Evolutionary conservation across 2,888 invertebrate species (phyloP), one percentile per base, ranked within the genome.

Genomic region (Phalera bucephala): DNA sequence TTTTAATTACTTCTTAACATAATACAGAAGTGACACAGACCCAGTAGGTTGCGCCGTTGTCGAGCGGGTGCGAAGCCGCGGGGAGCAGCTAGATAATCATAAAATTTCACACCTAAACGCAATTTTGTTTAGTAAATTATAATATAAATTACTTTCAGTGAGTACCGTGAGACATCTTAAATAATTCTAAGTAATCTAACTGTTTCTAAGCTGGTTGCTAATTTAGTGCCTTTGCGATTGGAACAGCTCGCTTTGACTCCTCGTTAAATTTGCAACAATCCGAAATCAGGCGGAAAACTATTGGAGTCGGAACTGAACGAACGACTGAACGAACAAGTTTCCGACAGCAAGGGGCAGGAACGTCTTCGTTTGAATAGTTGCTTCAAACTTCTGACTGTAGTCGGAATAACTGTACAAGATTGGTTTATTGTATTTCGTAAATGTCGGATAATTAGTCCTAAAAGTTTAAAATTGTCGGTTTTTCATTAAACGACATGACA

Each of bases 201-300:
- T 69, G 66, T 70, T 70, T 52, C 38, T 21, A 22, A 46, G 52
- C 52, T 61, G 64, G 64, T 65, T 66, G 68, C 67, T 72, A 73
- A 77, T 77, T 76, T 72, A 70, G 72, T 69, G 74, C 76, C 71
- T 80, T 71, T 65, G 70, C 63, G 60, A 77, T 75, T 66, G 58
- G 62, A 68, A 63, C 62, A 64, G 72, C 71, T 72, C 60, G 71
- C 73, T 78, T 80, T 76, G 75, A 73, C 67, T 77, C 55, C 43
- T 51, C 61, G 74, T 73, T 78, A 68, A 79, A 80, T 81, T 81
- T 79, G 80, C 78, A 78, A 74, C 77, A 78, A 80, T 80, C 68
- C 66, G 57, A 79, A 83, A 77, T 76, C 80, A 75, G 78, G 73
- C 79, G 81, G 77, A 76, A 79, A 81, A 76, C 78, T 82, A 78